Conservation (phyloP, 1,140 invertebrate species). For the Oscheius sp. region DNA sequence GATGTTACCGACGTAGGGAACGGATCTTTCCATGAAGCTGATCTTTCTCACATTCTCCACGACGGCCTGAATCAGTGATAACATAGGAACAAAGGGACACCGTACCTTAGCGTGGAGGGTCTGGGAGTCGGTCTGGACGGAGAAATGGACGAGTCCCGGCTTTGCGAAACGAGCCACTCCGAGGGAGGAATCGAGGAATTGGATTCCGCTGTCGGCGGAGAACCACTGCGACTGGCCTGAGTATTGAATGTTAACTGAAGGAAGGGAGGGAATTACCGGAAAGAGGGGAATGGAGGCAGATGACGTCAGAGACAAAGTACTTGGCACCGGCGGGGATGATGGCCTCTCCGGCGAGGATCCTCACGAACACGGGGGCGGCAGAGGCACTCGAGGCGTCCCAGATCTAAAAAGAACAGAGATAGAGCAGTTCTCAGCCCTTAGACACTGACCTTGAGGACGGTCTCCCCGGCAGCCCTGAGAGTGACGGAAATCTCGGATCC, state of each 20-base stretch:
- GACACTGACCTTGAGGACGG: conserved; percentile 19
- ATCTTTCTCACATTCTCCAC: not conserved
- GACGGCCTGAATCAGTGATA: not conserved
- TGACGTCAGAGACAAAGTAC: conserved; percentile 7
- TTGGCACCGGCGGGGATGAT: conserved; percentile 1
- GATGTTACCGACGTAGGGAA: not conserved
- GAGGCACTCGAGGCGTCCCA: conserved; percentile 6
- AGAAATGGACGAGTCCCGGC: conserved; percentile 3
- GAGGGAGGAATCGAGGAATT: conserved; percentile 2
- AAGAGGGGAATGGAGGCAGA: conserved; percentile 19
- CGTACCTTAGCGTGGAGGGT: conserved; percentile 3
- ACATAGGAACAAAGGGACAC: not conserved
- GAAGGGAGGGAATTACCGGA: not conserved
- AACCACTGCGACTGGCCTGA: not conserved
- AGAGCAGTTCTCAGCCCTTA: not conserved
- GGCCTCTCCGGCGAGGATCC: conserved; percentile 4
- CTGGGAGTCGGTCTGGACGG: not conserved
- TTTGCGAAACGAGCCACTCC: conserved; percentile 21
- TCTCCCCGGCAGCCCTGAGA: conserved; percentile 23
- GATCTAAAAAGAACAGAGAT: not conserved
- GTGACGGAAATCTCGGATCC: conserved; percentile 3
- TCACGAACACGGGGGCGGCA: conserved; percentile 10
- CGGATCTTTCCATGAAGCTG: not conserved
- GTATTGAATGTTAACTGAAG: too few species aligned
- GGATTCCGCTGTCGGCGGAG: not conserved